These are phyloP conservation scores for Zosterops pallidus DNA, from an alignment of 2,113 vertebrate species.

Conservation along the genomic window DNA sequence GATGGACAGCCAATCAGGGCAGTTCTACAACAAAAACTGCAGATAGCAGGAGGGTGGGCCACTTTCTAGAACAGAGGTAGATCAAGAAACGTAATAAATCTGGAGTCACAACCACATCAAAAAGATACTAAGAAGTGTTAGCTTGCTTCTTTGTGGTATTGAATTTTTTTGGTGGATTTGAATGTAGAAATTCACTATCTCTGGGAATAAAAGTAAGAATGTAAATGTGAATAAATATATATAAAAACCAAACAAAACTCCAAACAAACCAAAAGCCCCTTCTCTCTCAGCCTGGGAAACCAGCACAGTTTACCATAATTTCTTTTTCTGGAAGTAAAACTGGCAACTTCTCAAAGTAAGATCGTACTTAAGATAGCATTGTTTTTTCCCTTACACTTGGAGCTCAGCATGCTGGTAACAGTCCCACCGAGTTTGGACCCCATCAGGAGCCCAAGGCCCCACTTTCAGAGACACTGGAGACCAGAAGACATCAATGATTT, in stretches of 20 bases:
- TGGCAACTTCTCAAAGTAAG: neutral
- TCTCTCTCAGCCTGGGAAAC: neutral
- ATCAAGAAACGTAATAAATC: neutral
- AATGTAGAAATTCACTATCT: neutral
- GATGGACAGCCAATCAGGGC: rapidly evolving
- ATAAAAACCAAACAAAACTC: neutral
- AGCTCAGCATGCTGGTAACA: neutral
- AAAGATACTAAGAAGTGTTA: neutral
- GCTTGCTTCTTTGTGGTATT: neutral
- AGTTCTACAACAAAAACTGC: neutral
- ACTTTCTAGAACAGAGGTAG: neutral
- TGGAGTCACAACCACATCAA: neutral
- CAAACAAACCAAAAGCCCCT: neutral
- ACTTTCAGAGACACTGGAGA: neutral
- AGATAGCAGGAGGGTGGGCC: neutral
- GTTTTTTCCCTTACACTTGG: neutral
- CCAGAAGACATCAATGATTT: neutral
- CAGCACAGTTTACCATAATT: neutral
- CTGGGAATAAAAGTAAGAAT: neutral
- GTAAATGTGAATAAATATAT: neutral
- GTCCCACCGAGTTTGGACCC: neutral
- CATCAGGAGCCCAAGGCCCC: neutral
- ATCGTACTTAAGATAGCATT: neutral
- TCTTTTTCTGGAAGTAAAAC: neutral
- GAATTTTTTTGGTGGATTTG: neutral